Conservation (phyloP, 2,888 invertebrate genomes). For the Coenonympha arcania region DNA sequence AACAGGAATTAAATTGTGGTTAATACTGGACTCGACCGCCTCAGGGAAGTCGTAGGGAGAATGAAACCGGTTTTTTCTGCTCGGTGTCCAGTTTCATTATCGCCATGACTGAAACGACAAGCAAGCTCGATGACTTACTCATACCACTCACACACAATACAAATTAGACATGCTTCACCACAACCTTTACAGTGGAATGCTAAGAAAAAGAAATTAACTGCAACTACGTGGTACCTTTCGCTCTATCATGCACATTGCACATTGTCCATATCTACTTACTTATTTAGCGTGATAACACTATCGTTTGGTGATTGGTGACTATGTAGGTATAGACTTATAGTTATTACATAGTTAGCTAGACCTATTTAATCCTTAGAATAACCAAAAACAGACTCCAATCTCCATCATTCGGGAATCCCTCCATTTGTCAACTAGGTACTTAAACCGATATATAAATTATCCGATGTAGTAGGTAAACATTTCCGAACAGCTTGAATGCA, state of each 20-base stretch:
- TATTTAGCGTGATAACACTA: too few relatives aligned
- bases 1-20: conserved; percentile 29
- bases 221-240: not conserved
- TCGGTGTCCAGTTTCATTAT: conserved; percentile 35
- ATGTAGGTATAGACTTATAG: too few relatives aligned
- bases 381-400: too few relatives aligned
- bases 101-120: conserved; percentile 30
- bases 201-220: not conserved
- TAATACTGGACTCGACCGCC: conserved; percentile 51
- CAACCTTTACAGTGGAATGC: not conserved
- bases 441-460: too few relatives aligned
- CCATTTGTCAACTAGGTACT: too few relatives aligned
- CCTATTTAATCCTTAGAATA: too few relatives aligned
- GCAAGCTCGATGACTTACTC: conserved; percentile 10
- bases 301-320: too few relatives aligned
- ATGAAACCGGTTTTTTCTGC: conserved; percentile 53
- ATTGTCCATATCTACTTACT: too few relatives aligned
- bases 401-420: too few relatives aligned
- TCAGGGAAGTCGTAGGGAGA: conserved; percentile 44
- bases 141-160: conserved; percentile 8
- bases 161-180: conserved; percentile 8
- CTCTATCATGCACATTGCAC: too few relatives aligned
- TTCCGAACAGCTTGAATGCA: conserved; percentile 14
- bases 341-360: too few relatives aligned
- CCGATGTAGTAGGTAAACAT: not conserved